Evolutionary conservation across 2,888 invertebrate species (phyloP).

Genomic region (Sicus ferrugineus): DNA sequence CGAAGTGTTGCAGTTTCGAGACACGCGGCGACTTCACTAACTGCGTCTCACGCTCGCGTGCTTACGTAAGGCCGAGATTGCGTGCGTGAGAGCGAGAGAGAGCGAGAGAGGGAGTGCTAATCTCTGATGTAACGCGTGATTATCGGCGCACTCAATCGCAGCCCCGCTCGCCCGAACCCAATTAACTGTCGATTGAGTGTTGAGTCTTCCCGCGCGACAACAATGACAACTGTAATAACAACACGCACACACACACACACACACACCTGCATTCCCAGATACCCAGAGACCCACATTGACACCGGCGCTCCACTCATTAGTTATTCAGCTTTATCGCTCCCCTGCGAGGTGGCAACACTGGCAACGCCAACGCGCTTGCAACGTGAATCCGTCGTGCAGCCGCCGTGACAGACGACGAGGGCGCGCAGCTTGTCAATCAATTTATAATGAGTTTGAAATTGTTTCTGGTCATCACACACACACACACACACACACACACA

Average conservation of each 20-base stretch:
- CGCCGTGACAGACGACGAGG: background rate
- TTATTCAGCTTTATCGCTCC: no score
- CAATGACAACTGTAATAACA: background rate
- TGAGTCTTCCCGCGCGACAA: background rate
- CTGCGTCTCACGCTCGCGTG: no score
- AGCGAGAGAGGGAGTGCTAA: background rate
- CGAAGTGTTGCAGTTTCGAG: no score
- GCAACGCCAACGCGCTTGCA: no score
- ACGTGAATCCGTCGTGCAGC: no score
- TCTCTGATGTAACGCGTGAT: slow-evolving; percentile 11
- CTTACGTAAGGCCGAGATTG: no score
- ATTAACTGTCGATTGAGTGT: slow-evolving; percentile 30
- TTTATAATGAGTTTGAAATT: slow-evolving; percentile 33
- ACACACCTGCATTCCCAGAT: background rate
- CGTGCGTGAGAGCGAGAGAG: background rate
- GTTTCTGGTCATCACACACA: slow-evolving; percentile 14
- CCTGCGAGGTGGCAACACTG: background rate
- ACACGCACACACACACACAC: background rate
- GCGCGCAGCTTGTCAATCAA: slow-evolving; percentile 26
- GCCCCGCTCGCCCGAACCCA: background rate
- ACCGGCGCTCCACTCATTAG: background rate
- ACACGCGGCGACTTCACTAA: no score
- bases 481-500: background rate
- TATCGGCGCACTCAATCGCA: background rate
- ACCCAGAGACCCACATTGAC: background rate